Evolutionary conservation across 92 coral and sea anemone genomes (phyloP).

Genomic region (Porites divaricata): DNA sequence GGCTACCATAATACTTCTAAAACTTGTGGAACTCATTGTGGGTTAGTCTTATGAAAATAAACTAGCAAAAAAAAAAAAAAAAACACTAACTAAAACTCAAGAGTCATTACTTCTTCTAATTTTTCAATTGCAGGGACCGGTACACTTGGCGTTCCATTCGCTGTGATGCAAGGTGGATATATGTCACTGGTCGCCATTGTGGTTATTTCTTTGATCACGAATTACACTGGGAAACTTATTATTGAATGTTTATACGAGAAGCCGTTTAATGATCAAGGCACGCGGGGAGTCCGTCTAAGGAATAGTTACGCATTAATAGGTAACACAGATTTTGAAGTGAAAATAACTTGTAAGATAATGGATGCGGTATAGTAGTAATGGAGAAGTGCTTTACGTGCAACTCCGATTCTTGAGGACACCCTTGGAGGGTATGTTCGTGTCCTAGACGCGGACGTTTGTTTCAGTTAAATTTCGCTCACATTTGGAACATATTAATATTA

Average conservation of each 20-base stretch:
- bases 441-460: too few relatives aligned
- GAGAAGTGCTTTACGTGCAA: too few relatives aligned
- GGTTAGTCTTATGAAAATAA: too few relatives aligned
- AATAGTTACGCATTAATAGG: conserved; percentile 93
- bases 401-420: too few relatives aligned
- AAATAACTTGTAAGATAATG: background rate
- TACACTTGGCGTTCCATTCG: conserved; percentile 93
- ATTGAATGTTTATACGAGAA: conserved; percentile 91
- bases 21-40: too few relatives aligned
- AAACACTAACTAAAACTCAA: too few relatives aligned
- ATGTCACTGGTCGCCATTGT: conserved; percentile 87
- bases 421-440: too few relatives aligned
- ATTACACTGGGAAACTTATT: conserved; percentile 97
- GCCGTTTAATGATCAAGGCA: conserved; percentile 53
- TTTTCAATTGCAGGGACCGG: conserved; percentile 82
- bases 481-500: too few relatives aligned
- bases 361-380: too few relatives aligned
- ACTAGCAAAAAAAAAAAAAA: too few relatives aligned
- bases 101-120: background rate
- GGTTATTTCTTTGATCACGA: conserved; percentile 81
- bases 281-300: conserved; percentile 74
- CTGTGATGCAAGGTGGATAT: conserved; percentile 97
- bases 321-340: conserved; percentile 27
- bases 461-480: too few relatives aligned
- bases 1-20: too few relatives aligned